Base-by-base conservation (phyloP, 2,113 vertebrate genomes). In the Merops nubicus region DNA sequence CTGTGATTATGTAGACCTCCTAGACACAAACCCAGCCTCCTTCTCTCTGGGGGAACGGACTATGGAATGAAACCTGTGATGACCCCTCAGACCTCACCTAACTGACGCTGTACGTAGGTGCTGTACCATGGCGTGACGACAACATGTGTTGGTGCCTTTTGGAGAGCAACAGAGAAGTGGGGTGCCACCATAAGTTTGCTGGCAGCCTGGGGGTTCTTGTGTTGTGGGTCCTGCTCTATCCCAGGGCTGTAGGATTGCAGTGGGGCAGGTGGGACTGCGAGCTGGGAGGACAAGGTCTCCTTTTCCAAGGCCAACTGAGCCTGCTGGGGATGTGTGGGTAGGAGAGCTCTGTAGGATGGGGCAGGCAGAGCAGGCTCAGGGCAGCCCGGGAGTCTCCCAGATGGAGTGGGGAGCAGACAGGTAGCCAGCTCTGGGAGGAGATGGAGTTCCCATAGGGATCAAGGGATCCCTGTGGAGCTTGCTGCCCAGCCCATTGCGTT, bases 51-150 rank as follows among this genome's bases (percentile, higher is more conserved):
- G 19, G 20, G 4, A 21, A 60, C 34, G 28, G 16, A 12, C 26
- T 77, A n/a, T 69, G 36, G 77, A 72, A 51, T 60, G 5, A 93
- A 86, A 69, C 13, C 5, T 10, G 7, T 64, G 38, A 26, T 80
- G 72, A 64, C 19, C 28, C 34, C 38, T 91, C 21, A 5, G 16
- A 51, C 17, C 28, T 45, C 59, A 40, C 3, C 34, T 74, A 40
- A 25, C 12, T 54, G 53, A 50, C 0, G 3, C 21, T 1, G 0
- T 11, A 18, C 19, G 15, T 47, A 83, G 59, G 12, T 1, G 5
- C 22, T 59, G 34, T 63, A 47, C 31, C 6, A 3, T 40, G 36
- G 12, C 42, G 31, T 36, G 6, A 25, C 2, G 28, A 31, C 23
- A 50, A 60, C 15, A 17, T 70, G 21, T 42, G 20, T 34, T 90